Evolutionary conservation across 2,113 vertebrate genomes (phyloP), one percentile per base, ranked within the genome.

Genomic region (Bagarius yarrelli): DNA sequence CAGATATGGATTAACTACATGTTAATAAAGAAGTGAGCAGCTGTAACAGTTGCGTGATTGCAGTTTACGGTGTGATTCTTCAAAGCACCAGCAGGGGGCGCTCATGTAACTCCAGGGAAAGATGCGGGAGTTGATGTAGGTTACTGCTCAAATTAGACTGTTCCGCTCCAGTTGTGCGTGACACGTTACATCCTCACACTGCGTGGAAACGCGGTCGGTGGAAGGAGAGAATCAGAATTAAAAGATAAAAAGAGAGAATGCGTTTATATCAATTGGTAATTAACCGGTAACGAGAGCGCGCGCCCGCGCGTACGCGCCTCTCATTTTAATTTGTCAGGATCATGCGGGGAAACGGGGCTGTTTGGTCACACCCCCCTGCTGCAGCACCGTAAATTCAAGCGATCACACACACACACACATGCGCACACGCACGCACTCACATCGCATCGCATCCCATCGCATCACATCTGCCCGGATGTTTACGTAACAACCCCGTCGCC

Each of bases 401-500:
- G 82, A 70, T 59, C 80, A 60, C 44, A 16, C 50, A 70, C 79
- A 75, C 40, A 60, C 79, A 56, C 79, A 55, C 74, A 25, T 66
- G 34, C 79, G 27, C 74, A 15, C 74, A 66, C 50, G 66, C 74
- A 74, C 40, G 44, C 34, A 59, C 84, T 67, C 77, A 44, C 76
- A 52, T 66, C 83, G 2, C 66, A 70, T 32, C 67, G 6, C 23
- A 69, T n/a, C 66, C 19, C 44, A 70, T 70, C 70, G 11, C 70
- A 73, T 73, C 70, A 53, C 70, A 79, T 83, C 84, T 88, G 83
- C 75, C 83, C 78, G 81, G 86, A 83, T 90, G 85, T 90, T 91
- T 90, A 91, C 88, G 89, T 91, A 91, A 92, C 85, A 85, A 59
- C 83, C 81, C 78, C 81, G 59, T 75, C 78, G 85, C 82, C 64